Evolutionary conservation across 2,888 invertebrate species (phyloP).

Genomic region (Lysandra bellargus): DNA sequence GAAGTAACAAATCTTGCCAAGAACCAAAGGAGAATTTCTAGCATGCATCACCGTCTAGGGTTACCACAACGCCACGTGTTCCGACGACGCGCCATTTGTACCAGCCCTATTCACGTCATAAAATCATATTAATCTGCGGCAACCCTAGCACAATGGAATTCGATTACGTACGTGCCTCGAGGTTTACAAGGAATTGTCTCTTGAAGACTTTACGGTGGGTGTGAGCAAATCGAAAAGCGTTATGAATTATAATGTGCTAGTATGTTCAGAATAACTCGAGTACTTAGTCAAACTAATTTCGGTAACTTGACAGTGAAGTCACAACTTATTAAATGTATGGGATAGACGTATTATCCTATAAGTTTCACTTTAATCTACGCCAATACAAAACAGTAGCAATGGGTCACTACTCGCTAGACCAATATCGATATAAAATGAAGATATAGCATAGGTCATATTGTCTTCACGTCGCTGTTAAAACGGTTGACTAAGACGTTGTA

Average conservation of each 20-base stretch:
- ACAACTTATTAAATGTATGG: no score
- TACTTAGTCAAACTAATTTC: neutral
- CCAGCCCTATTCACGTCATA: slow-evolving; percentile 20
- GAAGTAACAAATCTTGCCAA: slow-evolving; percentile 9
- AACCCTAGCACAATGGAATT: slow-evolving; percentile 23
- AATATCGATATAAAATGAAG: no score
- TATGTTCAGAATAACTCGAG: neutral
- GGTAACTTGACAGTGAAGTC: no score
- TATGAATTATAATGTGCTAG: neutral
- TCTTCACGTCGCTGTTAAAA: no score
- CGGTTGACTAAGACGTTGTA: no score
- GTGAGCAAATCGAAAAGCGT: neutral
- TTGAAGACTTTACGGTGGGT: neutral
- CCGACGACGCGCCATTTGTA: slow-evolving; percentile 32
- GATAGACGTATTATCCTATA: no score
- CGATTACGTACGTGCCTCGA: slow-evolving; percentile 19
- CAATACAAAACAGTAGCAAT: no score
- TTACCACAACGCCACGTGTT: slow-evolving; percentile 31
- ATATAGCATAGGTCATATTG: no score
- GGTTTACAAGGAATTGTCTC: neutral
- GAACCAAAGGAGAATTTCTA: neutral
- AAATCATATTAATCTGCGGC: slow-evolving; percentile 26
- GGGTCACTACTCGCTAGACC: no score
- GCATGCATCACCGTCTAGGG: slow-evolving; percentile 7
- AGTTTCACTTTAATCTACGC: no score